Conservation (phyloP, 1,140 invertebrate genomes). For the Littorina saxatilis region DNA sequence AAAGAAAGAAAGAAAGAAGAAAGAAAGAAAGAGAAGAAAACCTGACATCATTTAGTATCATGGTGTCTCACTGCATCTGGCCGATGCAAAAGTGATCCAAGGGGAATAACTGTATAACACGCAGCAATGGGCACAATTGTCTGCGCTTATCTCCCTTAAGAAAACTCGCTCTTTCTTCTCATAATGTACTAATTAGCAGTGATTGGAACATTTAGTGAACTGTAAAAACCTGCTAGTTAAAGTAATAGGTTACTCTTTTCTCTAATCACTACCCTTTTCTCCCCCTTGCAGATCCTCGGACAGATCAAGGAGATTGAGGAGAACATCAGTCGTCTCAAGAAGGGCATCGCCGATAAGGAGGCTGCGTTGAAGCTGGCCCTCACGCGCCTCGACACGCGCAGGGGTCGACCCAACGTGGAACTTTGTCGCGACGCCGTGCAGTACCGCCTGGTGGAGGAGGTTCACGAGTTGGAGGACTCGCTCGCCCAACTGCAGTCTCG, state of each 20-base stretch:
- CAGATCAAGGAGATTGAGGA: conserved; percentile 85
- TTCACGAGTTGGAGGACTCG: conserved; percentile 62
- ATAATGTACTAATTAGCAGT: too few relatives aligned
- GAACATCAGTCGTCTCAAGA: conserved; percentile 87
- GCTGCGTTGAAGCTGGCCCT: conserved; percentile 87
- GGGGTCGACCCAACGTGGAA: conserved; percentile 86
- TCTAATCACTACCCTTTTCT: too few relatives aligned
- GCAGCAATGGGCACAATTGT: background rate
- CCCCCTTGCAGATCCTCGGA: conserved; percentile 67
- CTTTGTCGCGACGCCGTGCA: conserved; percentile 80
- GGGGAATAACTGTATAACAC: background rate
- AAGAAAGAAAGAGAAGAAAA: too few relatives aligned
- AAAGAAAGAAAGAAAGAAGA: too few relatives aligned
- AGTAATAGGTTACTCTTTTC: too few relatives aligned
- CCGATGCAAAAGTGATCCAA: background rate
- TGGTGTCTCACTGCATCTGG: background rate
- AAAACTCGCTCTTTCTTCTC: too few relatives aligned
- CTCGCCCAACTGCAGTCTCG: conserved; percentile 61
- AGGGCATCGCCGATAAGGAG: conserved; percentile 88
- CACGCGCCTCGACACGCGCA: conserved; percentile 87
- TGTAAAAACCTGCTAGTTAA: too few relatives aligned
- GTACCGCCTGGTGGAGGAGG: conserved; percentile 73
- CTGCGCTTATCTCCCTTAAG: too few relatives aligned
- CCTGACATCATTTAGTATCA: too few relatives aligned
- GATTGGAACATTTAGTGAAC: too few relatives aligned